Percentiles rank a stretch among this genome's conserved stretches.
These are phyloP conservation scores for Phragmatobia fuliginosa DNA, from an alignment of 2,888 invertebrate genomes.

Conservation along the genomic window DNA sequence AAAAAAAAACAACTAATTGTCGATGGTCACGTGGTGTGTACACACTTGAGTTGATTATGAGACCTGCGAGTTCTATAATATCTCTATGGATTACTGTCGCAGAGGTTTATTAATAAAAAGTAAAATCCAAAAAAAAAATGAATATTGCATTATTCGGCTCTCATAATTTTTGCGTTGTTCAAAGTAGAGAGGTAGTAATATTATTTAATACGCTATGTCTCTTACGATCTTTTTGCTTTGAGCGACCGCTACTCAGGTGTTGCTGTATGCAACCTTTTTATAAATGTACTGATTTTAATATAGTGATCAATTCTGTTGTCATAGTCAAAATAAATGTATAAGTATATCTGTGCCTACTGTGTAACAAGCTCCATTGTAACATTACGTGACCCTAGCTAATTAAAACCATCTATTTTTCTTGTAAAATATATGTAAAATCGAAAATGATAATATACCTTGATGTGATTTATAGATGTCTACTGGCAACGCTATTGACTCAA, in stretches of 20 bases:
- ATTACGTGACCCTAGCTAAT: slow-evolving; percentile 31
- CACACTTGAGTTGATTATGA: slow-evolving; percentile 16
- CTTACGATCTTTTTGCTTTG: slow-evolving; percentile 6
- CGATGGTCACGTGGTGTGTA: slow-evolving; percentile 28
- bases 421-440: slow-evolving; percentile 30
- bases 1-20: slow-evolving; percentile 13
- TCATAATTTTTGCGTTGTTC: slow-evolving; percentile 13
- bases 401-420: slow-evolving; percentile 30
- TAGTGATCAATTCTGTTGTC: slow-evolving; percentile 23
- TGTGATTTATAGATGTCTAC: slow-evolving; percentile 33
- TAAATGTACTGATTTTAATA: slow-evolving; percentile 22
- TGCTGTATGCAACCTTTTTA: slow-evolving; percentile 13
- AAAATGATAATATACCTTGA: slow-evolving; percentile 25
- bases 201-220: neutral
- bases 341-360: slow-evolving; percentile 23
- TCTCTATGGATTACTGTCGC: neutral
- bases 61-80: slow-evolving; percentile 5
- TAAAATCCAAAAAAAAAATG: slow-evolving; percentile 20
- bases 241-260: neutral
- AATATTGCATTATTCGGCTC: slow-evolving; percentile 19
- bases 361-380: slow-evolving; percentile 10
- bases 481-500: slow-evolving; percentile 29
- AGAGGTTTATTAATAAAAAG: slow-evolving; percentile 13
- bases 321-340: slow-evolving; percentile 25
- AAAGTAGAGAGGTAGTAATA: slow-evolving; percentile 4